Base-by-base conservation (phyloP, 2,797 vertebrate species). In the Cossypha polioptera region DNA sequence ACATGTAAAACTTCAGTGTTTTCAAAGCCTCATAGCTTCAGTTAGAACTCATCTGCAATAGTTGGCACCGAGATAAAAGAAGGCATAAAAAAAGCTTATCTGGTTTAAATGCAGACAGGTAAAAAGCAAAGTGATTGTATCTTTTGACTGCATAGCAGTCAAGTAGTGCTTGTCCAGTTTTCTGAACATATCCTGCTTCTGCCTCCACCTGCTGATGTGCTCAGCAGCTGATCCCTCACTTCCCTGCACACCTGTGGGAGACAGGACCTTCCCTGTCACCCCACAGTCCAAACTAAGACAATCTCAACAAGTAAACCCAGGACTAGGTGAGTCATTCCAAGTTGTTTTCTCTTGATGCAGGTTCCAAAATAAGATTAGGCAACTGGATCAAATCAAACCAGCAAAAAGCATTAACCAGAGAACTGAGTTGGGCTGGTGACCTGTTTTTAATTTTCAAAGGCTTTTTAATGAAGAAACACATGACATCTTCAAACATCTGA, bases 371-470 rank as follows among this genome's bases (percentile, higher is more conserved):
- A 55, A 47, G 55, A 45, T 42, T 13, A 35, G 58, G 21, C 33
- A 65, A 71, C 42, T 25, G 69, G 72, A 62, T 62, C 42, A 73
- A 85, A 94, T 25, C 35, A 78, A 91, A 83, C 18, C 50, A 68
- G 57, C 28, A 69, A 54, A 82, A 89, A 54, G 13, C n/a, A 53
- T 45, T 88, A 81, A 65, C 58, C 63, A n/a, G 65, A 72, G 58
- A 72, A 13, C 22, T 47, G 33, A 50, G 31, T 5, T 84, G 59
- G 40, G 61, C 75, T 47, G 33, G 12, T 36, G 51, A 72, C 21
- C 25, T 81, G 61, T 35, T 22, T 87, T 85, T 63, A 10, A 38
- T 86, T 96, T 91, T 71, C 50, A 75, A 78, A 90, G 89, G 43
- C 33, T 65, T 28, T 38, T 79, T 80, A 68, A 53, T 75, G 40